Conservation (phyloP, 2,888 invertebrate genomes). For the Epistrophe eligans region DNA sequence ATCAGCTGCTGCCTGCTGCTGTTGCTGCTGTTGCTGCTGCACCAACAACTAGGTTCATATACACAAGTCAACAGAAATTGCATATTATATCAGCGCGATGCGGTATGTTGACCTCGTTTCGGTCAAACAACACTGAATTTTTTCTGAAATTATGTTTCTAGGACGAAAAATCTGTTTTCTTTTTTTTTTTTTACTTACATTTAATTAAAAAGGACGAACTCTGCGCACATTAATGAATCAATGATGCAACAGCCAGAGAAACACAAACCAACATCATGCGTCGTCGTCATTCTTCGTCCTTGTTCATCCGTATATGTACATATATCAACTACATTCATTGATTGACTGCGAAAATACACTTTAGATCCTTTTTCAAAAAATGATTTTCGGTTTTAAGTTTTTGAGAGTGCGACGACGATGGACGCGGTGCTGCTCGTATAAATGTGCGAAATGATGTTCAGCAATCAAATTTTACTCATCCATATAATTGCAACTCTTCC, state of each 20-base stretch:
- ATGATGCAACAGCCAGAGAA: not conserved
- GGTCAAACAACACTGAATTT: slow-evolving; percentile 26
- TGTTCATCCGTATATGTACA: too few species aligned
- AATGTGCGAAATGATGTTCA: slow-evolving; percentile 28
- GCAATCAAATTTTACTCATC: slow-evolving; percentile 36
- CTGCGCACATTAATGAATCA: slow-evolving; percentile 7
- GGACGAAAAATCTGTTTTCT: slow-evolving; percentile 36
- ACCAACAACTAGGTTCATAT: slow-evolving; percentile 1
- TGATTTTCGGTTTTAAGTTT: not conserved
- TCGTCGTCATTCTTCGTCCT: not conserved
- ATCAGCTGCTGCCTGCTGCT: not conserved
- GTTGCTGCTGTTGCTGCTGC: not conserved
- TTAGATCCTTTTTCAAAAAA: not conserved
- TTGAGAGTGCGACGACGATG: not conserved
- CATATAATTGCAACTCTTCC: not conserved
- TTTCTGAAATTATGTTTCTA: slow-evolving; percentile 43
- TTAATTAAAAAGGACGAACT: slow-evolving; percentile 57
- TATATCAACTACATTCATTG: too few species aligned
- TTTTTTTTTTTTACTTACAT: slow-evolving; percentile 49
- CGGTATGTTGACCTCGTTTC: slow-evolving; percentile 58
- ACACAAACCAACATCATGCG: not conserved
- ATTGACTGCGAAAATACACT: slow-evolving; percentile 8
- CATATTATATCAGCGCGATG: slow-evolving; percentile 23
- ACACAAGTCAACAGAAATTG: slow-evolving; percentile 59
- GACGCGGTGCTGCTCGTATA: too few species aligned